A percentile compares a stretch with the other conserved stretches of the same genome.
phyloP scores from a whole-genome alignment of 2,797 vertebrate species.

The Amazonetta brasiliensis region DNA sequence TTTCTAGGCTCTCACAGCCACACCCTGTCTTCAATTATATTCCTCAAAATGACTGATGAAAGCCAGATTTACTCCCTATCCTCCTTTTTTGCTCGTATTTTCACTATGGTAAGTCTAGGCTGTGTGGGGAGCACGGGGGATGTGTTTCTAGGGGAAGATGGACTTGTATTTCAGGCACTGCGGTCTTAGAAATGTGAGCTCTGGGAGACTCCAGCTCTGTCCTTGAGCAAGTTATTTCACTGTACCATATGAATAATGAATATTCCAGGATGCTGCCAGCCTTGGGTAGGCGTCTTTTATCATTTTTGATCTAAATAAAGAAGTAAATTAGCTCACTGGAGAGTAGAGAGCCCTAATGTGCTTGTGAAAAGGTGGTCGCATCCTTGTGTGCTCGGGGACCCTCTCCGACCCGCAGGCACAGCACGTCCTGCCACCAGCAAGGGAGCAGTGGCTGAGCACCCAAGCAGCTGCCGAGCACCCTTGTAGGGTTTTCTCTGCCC shows the following conservation, averaged over 20 bases:
- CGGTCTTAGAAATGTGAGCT: background rate
- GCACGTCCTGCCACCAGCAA: background rate
- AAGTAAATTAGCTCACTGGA: constrained; percentile 17
- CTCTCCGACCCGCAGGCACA: background rate
- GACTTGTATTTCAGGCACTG: constrained; percentile 60
- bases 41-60: constrained; percentile 56
- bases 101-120: background rate
- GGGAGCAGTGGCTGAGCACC: background rate
- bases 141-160: background rate
- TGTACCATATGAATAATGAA: background rate
- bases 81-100: constrained; percentile 18
- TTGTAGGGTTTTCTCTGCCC: accelerated
- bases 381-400: background rate
- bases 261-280: constrained; percentile 26
- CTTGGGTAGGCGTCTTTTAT: constrained; percentile 39
- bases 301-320: constrained; percentile 40
- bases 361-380: background rate
- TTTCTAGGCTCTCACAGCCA: constrained; percentile 38
- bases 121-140: background rate
- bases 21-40: constrained; percentile 63
- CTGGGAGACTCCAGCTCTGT: background rate
- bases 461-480: accelerated
- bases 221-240: constrained; percentile 40
- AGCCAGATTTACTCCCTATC: constrained; percentile 31
- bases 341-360: background rate